Evolutionary conservation across 2,113 vertebrate species (phyloP).

Genomic region (Amphiprion ocellaris): DNA sequence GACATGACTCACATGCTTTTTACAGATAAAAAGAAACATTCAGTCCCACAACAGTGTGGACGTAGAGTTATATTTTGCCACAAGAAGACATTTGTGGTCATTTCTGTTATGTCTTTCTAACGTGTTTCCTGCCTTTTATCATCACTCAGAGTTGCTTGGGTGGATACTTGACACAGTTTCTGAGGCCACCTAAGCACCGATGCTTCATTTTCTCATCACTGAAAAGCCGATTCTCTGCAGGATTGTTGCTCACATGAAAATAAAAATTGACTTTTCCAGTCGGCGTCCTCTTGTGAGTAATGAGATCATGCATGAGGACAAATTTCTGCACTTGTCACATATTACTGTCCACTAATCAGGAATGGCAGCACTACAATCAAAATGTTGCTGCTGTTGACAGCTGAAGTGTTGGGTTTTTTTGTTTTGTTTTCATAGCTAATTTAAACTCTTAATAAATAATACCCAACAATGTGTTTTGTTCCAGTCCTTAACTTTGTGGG

Average conservation of each 20-base stretch:
- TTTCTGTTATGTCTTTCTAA: conserved; percentile 17
- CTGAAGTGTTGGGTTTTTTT: no score
- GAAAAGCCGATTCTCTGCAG: not conserved
- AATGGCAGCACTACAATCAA: no score
- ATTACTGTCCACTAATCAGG: no score
- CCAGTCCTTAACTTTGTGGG: no score
- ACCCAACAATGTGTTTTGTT: no score
- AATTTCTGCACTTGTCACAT: no score
- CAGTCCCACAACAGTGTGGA: not conserved
- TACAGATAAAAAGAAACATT: conserved; percentile 19
- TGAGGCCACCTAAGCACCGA: not conserved
- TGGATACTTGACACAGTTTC: not conserved
- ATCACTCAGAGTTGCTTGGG: not conserved
- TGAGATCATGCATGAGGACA: no score
- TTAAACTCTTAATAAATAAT: no score
- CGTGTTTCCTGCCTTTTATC: conserved; percentile 32
- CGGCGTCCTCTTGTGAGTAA: not conserved
- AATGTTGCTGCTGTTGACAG: no score
- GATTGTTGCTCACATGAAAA: not conserved
- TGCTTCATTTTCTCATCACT: not conserved
- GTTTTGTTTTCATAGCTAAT: no score
- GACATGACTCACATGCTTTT: conserved; percentile 27
- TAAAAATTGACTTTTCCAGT: not conserved
- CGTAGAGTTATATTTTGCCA: conserved; percentile 17
- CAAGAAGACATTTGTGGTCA: conserved; percentile 12